phyloP scores from a whole-genome alignment of 2,797 vertebrate species.

The Amazonetta brasiliensis region DNA sequence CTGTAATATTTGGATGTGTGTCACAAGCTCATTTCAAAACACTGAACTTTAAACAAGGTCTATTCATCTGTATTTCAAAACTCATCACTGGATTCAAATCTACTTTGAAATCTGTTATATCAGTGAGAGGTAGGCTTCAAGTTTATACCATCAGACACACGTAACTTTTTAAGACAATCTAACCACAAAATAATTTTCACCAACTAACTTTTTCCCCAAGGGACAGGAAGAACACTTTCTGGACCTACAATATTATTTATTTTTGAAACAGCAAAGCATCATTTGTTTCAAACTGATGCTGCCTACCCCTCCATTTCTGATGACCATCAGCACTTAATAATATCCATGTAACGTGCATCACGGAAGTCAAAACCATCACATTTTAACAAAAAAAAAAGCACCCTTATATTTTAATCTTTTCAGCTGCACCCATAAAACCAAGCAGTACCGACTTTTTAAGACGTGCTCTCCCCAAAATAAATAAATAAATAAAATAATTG shows the following conservation, averaged over 20 bases:
- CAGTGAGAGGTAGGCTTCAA: not conserved
- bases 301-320: slow-evolving; percentile 27
- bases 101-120: not conserved
- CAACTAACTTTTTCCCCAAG: not conserved
- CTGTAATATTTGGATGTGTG: not conserved
- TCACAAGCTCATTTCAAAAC: not conserved
- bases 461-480: slow-evolving; percentile 71
- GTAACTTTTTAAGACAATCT: not conserved
- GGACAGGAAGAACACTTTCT: not conserved
- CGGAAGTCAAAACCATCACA: slow-evolving; percentile 2
- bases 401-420: slow-evolving; percentile 69
- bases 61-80: slow-evolving; percentile 15
- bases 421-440: slow-evolving; percentile 56
- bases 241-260: not conserved
- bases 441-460: slow-evolving; percentile 79
- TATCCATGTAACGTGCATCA: not conserved
- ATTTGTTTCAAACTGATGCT: slow-evolving; percentile 2
- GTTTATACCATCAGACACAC: not conserved
- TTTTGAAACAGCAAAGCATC: slow-evolving; percentile 1
- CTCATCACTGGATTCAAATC: not conserved
- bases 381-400: slow-evolving; percentile 10
- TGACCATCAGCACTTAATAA: slow-evolving; percentile 44
- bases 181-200: not conserved
- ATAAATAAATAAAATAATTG: slow-evolving; percentile 77
- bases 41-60: not conserved